Percentiles rank a stretch among this genome's conserved stretches.
Evolutionary conservation across 2,797 vertebrate genomes (phyloP).

Genomic region (Darevskia nairensis): DNA sequence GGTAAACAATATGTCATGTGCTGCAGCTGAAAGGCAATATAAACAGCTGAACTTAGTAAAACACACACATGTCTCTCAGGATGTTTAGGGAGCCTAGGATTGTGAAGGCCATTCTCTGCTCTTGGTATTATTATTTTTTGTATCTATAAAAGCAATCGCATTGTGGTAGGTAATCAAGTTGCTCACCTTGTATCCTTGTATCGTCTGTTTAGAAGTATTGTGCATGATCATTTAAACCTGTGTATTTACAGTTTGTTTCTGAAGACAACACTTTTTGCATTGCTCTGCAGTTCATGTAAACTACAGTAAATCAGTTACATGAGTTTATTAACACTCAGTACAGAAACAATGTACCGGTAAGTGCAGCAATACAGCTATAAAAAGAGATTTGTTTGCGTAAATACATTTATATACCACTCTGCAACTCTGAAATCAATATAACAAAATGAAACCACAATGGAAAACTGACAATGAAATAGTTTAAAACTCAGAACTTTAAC

Average conservation of each 20-base stretch:
- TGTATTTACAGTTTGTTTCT: not conserved
- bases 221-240: not conserved
- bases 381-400: not conserved
- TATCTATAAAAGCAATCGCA: not conserved
- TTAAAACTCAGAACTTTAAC: no score
- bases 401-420: not conserved
- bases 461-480: not conserved
- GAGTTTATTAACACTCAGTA: not conserved
- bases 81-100: not conserved
- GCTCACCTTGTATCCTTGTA: not conserved
- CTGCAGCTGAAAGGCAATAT: not conserved
- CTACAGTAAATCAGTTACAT: not conserved
- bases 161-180: not conserved
- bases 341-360: not conserved
- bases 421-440: not conserved
- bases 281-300: not conserved
- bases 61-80: not conserved
- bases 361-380: not conserved
- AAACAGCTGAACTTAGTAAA: not conserved
- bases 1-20: not conserved
- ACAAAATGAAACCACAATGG: not conserved
- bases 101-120: not conserved
- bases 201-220: not conserved
- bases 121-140: not conserved
- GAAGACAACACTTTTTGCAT: not conserved